phyloP scores from a whole-genome alignment of 2,797 vertebrate genomes.

The Apodemus agrarius region DNA sequence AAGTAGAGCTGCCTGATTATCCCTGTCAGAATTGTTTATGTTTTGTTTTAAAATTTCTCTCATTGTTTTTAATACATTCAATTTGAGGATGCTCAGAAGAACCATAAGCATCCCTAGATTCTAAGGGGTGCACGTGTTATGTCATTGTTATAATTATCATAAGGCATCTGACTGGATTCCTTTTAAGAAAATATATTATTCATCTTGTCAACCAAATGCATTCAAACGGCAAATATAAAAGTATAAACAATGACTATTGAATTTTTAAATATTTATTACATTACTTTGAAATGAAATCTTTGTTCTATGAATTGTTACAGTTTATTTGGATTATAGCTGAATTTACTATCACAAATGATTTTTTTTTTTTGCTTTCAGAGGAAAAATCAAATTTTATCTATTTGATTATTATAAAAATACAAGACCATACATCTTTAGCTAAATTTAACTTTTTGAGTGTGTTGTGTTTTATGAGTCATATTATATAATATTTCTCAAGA shows the following conservation, averaged over 20 bases:
- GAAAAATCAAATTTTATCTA: background rate
- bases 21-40: background rate
- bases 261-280: no score
- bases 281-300: background rate
- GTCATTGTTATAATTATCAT: background rate
- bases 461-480: background rate
- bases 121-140: background rate
- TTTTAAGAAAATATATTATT: background rate
- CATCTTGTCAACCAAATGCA: background rate
- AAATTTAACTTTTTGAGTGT: background rate
- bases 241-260: background rate
- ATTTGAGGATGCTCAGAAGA: background rate
- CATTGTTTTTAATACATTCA: background rate
- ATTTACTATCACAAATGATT: background rate
- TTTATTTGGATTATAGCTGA: background rate
- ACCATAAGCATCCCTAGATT: background rate
- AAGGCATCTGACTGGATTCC: background rate
- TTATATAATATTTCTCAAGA: background rate
- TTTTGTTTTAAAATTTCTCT: background rate
- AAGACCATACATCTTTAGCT: background rate
- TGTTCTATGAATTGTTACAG: background rate
- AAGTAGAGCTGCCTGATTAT: no score
- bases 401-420: background rate
- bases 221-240: background rate
- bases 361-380: background rate